Base-by-base conservation (phyloP, 2,113 vertebrate species). In the Ondatra zibethicus region DNA sequence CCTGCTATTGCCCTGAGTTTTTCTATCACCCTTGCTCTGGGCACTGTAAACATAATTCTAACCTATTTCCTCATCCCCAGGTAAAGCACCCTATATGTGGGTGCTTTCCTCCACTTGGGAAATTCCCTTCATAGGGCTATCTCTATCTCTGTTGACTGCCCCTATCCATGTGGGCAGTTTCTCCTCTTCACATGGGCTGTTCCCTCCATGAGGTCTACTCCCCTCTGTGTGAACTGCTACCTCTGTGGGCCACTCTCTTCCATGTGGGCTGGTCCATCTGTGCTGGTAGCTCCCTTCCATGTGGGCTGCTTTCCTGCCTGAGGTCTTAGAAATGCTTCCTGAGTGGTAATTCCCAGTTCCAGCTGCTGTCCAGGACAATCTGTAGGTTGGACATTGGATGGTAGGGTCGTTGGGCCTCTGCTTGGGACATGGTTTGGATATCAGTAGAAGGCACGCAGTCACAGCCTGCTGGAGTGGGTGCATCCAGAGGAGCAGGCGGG, bases 341-440 rank as follows among this genome's bases (percentile, higher is more conserved):
- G 14, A 1, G 84, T 2, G 5, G 5, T 1, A 58, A 11, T 23
- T 55, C 23, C 42, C 7, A 75, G 65, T 33, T 29, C 0, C 5
- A 23, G 33, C 39, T n/a, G 61, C 23, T 50, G 31, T 47, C 23
- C 58, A 36, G 63, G 33, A 16, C 33, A 36, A 6, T 65, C n/a
- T 14, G 27, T 21, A 0, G 75, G n/a, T 61, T 65, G 19, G 10
- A 3, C 0, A 1, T 65, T 36, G 33, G 77, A 39, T 33, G 13
- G 61, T 9, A 4, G 7, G n/a, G n/a, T 0, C 5, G n/a, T 50
- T 36, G 19, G 65, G 92, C 33, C n/a, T 50, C 31, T 4, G 29
- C 42, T 2, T 1, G 7, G 61, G 33, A 11, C 25, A 7, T 13
- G 19, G 16, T 76, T 36, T 31, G 72, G 12, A 36, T 42, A 58